Evolutionary conservation across 1,140 invertebrate species (phyloP).

Genomic region (Linepithema humile): DNA sequence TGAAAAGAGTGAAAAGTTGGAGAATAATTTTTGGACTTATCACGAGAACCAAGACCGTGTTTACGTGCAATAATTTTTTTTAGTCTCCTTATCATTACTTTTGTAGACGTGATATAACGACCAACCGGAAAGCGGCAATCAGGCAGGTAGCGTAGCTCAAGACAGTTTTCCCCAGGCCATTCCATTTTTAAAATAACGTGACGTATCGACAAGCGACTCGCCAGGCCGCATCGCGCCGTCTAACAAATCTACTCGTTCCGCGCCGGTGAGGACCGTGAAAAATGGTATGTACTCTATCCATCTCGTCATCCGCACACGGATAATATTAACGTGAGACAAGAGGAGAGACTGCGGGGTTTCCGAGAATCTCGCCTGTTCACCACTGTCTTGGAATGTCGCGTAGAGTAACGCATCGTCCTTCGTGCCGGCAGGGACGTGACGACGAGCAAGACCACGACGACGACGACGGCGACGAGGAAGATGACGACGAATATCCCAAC

Average conservation of each 20-base stretch:
- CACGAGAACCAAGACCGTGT: background rate
- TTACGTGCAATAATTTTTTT: background rate
- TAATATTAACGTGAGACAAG: conserved; percentile 33
- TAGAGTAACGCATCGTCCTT: conserved; percentile 55
- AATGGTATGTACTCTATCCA: conserved; percentile 48
- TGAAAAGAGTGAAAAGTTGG: background rate
- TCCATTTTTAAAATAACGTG: conserved; percentile 36
- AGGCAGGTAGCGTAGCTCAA: background rate
- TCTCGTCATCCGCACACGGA: conserved; percentile 48
- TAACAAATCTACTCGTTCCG: conserved; percentile 47
- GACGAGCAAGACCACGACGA: conserved; percentile 62
- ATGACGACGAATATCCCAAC: conserved; percentile 74
- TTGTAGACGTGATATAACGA: background rate
- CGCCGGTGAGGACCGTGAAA: conserved; percentile 51
- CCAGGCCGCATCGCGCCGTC: background rate
- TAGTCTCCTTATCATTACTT: background rate
- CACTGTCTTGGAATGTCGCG: conserved; percentile 2
- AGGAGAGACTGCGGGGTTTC: background rate
- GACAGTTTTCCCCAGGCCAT: conserved; percentile 14
- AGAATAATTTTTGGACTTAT: background rate
- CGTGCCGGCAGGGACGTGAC: conserved; percentile 31
- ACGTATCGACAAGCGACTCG: conserved; percentile 61
- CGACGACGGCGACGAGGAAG: conserved; percentile 57
- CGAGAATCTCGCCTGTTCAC: conserved; percentile 17
- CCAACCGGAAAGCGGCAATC: background rate